Conservation (phyloP, 2,888 invertebrate genomes). For the Diarsia rubi region DNA sequence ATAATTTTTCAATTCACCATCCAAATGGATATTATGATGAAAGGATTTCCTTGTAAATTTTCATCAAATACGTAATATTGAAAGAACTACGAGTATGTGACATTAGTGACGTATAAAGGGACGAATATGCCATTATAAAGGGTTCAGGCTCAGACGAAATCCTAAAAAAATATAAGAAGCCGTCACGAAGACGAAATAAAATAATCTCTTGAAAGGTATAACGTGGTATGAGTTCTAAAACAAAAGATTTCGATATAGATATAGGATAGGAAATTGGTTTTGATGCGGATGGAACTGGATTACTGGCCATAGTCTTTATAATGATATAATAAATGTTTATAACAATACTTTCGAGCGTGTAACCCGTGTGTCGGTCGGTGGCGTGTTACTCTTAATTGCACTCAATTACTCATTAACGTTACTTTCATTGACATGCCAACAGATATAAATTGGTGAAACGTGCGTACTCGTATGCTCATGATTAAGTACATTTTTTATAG, state of each 20-base stretch:
- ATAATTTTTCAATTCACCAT: slow-evolving; percentile 30
- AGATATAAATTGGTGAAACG: slow-evolving; percentile 66
- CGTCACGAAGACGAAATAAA: slow-evolving; percentile 35
- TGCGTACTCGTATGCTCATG: slow-evolving; percentile 50
- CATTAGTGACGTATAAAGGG: slow-evolving; percentile 58
- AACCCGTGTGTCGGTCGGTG: slow-evolving; percentile 28
- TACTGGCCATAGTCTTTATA: slow-evolving; percentile 16
- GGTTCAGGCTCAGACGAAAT: slow-evolving; percentile 48
- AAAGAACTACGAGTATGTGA: slow-evolving; percentile 43
- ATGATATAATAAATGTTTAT: slow-evolving; percentile 41
- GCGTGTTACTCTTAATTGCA: slow-evolving; percentile 63
- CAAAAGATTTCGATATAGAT: slow-evolving; percentile 24
- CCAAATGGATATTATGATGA: slow-evolving; percentile 31
- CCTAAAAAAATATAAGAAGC: slow-evolving; percentile 61
- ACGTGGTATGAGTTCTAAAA: slow-evolving; percentile 43
- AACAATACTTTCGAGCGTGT: slow-evolving; percentile 36
- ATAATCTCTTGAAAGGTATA: slow-evolving; percentile 57
- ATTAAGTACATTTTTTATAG: slow-evolving; percentile 48
- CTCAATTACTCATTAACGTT: slow-evolving; percentile 63
- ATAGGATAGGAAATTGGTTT: slow-evolving; percentile 8
- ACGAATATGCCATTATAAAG: slow-evolving; percentile 57
- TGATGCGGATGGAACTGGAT: slow-evolving; percentile 9
- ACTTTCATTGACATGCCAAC: slow-evolving; percentile 62
- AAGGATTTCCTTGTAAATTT: slow-evolving; percentile 54
- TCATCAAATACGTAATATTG: slow-evolving; percentile 48